These are phyloP conservation scores for Vanacampus margaritifer DNA, from an alignment of 2,113 vertebrate species.

Conservation along the genomic window DNA sequence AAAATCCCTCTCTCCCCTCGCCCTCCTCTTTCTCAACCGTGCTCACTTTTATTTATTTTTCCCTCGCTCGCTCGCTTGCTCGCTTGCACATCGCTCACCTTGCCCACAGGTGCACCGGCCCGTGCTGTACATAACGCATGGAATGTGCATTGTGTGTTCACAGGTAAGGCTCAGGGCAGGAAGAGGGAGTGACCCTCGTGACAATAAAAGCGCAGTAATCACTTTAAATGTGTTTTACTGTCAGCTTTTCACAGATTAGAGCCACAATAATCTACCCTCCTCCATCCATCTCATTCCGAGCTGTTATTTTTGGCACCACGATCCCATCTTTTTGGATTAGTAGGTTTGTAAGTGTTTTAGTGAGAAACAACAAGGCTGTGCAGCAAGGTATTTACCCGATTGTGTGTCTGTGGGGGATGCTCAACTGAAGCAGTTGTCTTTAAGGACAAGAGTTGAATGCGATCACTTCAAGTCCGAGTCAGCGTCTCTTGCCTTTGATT, in stretches of 20 bases:
- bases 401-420: slow-evolving; percentile 22
- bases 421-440: slow-evolving; percentile 13
- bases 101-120: not conserved
- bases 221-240: slow-evolving; percentile 66
- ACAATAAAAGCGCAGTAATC: slow-evolving; percentile 65
- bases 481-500: slow-evolving; percentile 36
- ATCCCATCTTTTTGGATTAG: slow-evolving; percentile 70
- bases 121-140: not conserved
- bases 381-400: slow-evolving; percentile 7
- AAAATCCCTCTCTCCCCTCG: slow-evolving; percentile 32
- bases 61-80: not conserved
- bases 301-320: slow-evolving; percentile 71
- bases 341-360: slow-evolving; percentile 51
- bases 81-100: slow-evolving; percentile 3
- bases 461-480: slow-evolving; percentile 33
- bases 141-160: slow-evolving; percentile 15
- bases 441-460: slow-evolving; percentile 15
- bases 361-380: slow-evolving; percentile 23
- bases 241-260: slow-evolving; percentile 73
- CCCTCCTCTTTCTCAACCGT: slow-evolving; percentile 28
- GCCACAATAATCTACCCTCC: slow-evolving; percentile 69
- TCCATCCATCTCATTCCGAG: slow-evolving; percentile 65
- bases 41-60: slow-evolving; percentile 13
- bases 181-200: slow-evolving; percentile 38
- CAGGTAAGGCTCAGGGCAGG: slow-evolving; percentile 21